Evolutionary conservation across 2,113 vertebrate species (phyloP).

Genomic region (Sminthopsis crassicaudata): DNA sequence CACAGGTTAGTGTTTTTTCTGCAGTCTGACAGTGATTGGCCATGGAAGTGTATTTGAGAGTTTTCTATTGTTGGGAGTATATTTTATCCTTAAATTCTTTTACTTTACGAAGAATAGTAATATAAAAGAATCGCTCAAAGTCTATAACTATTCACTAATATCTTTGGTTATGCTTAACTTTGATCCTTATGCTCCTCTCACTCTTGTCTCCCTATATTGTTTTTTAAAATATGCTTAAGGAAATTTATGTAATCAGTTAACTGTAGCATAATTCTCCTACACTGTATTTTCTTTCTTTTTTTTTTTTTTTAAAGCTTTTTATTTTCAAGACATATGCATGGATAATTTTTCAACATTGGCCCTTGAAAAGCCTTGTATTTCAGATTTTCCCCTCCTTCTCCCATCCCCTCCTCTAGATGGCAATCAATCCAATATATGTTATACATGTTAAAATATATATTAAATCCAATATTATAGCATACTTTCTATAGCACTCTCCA

Average conservation of each 20-base stretch:
- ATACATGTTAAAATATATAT: too few relatives aligned
- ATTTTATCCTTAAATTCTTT: slow-evolving; percentile 6
- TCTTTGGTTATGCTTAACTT: background rate
- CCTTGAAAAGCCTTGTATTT: too few relatives aligned
- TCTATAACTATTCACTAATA: background rate
- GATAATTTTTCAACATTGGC: too few relatives aligned
- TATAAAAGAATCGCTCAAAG: background rate
- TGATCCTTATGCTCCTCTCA: background rate
- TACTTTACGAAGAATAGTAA: background rate
- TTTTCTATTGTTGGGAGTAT: background rate
- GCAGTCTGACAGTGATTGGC: background rate
- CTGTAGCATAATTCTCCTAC: background rate
- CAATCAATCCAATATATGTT: too few relatives aligned
- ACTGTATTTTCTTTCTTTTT: background rate
- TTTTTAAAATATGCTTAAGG: background rate
- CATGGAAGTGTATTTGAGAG: background rate
- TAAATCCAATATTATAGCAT: background rate
- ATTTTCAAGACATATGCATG: too few relatives aligned
- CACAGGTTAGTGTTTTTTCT: background rate
- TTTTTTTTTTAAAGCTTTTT: too few relatives aligned
- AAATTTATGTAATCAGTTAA: background rate
- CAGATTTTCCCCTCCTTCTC: too few relatives aligned
- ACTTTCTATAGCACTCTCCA: background rate
- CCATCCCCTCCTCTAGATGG: too few relatives aligned
- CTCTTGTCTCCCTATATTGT: background rate